phyloP scores from a whole-genome alignment of 2,113 vertebrate genomes.

The Hypanus sabinus region DNA sequence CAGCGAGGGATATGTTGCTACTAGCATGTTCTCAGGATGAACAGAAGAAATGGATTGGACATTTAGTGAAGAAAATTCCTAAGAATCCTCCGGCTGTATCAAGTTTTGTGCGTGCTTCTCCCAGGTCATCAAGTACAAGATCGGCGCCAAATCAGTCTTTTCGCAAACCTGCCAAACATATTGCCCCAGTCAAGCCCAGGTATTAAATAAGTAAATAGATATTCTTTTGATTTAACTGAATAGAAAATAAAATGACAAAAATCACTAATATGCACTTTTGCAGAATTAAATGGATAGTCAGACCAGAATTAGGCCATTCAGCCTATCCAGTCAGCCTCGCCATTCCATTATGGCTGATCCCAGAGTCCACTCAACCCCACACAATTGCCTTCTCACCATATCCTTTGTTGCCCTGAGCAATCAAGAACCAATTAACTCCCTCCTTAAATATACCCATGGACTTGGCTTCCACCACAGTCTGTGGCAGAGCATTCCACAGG shows the following conservation, averaged over 20 bases:
- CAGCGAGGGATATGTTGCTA: constrained; percentile 91
- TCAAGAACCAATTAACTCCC: no score
- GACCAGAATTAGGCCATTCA: no score
- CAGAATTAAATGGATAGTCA: not conserved
- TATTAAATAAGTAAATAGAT: constrained; percentile 50
- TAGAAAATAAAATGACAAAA: not conserved
- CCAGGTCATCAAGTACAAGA: constrained; percentile 83
- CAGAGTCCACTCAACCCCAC: no score
- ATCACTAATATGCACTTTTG: not conserved
- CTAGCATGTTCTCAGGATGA: constrained; percentile 90
- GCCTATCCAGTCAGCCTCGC: no score
- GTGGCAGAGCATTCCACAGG: no score
- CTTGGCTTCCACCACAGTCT: no score
- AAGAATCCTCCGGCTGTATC: constrained; percentile 76
- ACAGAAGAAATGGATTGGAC: constrained; percentile 97
- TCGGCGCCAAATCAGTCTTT: constrained; percentile 92
- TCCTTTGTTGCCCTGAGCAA: no score
- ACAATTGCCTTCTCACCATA: no score
- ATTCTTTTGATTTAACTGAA: not conserved
- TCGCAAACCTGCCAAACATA: constrained; percentile 86
- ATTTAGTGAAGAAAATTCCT: constrained; percentile 96
- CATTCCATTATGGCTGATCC: no score
- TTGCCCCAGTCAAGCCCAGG: constrained; percentile 81
- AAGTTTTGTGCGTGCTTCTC: constrained; percentile 82
- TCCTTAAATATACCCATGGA: no score